Conservation (phyloP, 1,140 invertebrate genomes). For the Cephus cinctus region DNA sequence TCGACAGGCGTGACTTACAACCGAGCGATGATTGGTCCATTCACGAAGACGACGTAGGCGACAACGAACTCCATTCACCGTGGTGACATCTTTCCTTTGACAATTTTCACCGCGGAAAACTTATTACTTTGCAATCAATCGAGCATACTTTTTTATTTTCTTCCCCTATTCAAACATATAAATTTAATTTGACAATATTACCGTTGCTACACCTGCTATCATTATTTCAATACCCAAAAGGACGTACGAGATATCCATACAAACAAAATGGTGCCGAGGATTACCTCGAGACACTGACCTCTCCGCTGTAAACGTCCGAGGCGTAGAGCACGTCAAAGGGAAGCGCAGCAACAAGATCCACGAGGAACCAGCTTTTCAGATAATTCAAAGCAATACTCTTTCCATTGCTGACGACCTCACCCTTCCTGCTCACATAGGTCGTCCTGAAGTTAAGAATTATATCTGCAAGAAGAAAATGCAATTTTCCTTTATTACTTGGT, state of each 20-base stretch:
- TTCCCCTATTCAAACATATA: too few relatives aligned
- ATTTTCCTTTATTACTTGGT: too few relatives aligned
- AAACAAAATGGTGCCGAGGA: constrained; percentile 8
- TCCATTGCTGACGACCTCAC: constrained; percentile 94
- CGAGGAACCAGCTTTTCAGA: constrained; percentile 92
- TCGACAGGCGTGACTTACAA: too few relatives aligned
- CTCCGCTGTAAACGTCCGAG: constrained; percentile 78
- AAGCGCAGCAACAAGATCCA: constrained; percentile 91
- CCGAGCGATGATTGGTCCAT: constrained; percentile 22
- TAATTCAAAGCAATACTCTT: constrained; percentile 88
- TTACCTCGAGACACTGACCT: constrained; percentile 63
- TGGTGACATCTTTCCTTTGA: too few relatives aligned
- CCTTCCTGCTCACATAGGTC: constrained; percentile 97
- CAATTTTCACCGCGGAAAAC: too few relatives aligned
- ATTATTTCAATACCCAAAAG: too few relatives aligned
- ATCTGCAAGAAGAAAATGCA: constrained; percentile 73
- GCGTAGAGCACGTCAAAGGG: constrained; percentile 96
- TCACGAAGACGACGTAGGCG: constrained; percentile 10
- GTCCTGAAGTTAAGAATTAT: constrained; percentile 98
- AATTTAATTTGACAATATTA: too few relatives aligned
- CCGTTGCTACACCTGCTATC: too few relatives aligned
- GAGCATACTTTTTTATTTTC: too few relatives aligned
- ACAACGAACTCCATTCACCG: constrained; percentile 28
- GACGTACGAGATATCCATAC: background rate
- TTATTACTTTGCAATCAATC: too few relatives aligned